Evolutionary conservation across 2,888 invertebrate species (phyloP), one percentile per base, ranked within the genome.

Genomic region (Patella pellucida): DNA sequence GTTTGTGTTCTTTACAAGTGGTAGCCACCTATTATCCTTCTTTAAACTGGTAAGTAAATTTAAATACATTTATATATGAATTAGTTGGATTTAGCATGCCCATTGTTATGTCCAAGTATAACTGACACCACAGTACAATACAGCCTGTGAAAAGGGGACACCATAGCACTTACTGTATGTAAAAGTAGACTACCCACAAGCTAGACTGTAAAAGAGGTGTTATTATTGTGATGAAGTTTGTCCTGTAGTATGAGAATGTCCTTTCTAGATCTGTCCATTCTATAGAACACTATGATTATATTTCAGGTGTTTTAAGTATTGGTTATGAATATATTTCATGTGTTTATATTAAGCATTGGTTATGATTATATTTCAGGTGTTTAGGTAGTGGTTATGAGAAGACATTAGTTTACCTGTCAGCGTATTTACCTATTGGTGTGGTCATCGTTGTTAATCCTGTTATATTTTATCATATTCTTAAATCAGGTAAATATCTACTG

Each of bases 371-470:
- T 54, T 54, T 54, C 54, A 62, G 62, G 62, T 62, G 62, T 62
- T 14, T 62, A 62, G 14, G 14, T 12, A 14, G 12, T 23, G 62
- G 62, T 9, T 62, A 23, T 4, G 73, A 73, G n/a, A 68, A 68
- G 68, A 52, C 52, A 14, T 51, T 73, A 11, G 52, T 73, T 16
- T 73, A 68, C 52, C 68, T 73, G 51, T 19, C n/a, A n/a, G 51
- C 52, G 27, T 68, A 68, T 16, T 27, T 68, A 27, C 73, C 73
- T 9, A 27, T 73, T 4, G 15, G 50, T 19, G 11, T 73, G 16
- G 68, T 73, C 27, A 19, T 73, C 16, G 14, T 73, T 52, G 2
- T 73, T n/a, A 73, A 67, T 52, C 73, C 73, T 19, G 31, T 73
- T 11, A 23, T 73, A n/a, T 73, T 73, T 68, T 52, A 51, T 52